Base-by-base conservation (phyloP, 2,797 vertebrate genomes). In the Capromys pilorides region DNA sequence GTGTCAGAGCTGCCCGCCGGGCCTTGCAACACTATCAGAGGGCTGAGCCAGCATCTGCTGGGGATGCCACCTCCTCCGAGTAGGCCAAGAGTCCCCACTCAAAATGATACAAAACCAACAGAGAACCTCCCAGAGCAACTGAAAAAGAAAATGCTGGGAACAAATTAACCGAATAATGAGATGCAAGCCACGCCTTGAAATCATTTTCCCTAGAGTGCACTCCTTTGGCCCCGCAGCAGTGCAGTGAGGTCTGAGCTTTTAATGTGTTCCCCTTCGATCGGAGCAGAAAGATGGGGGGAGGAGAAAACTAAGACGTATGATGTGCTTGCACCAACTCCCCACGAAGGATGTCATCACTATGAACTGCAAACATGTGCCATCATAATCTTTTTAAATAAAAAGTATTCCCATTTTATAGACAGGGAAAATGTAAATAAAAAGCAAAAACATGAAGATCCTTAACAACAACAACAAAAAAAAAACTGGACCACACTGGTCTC, bases 41-140 rank as follows among this genome's bases (percentile, higher is more conserved):
- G 41, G 45, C 19, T 28, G 1, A 7, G 22, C 67, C 62, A 8
- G 24, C 9, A 1, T n/a, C 77, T 6, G 0, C 5, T 2, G 57
- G 26, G 14, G 41, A 1, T 57, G 1, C 36, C 7, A 24, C 5
- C 39, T 28, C 39, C 24, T 21, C 67, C 67, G 4, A 69, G 67
- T 10, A 39, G 0, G 49, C 16, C 71, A 8, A 10, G 26, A 8
- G 7, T 10, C 10, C 57, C 36, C 9, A 7, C 19, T 66, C 64
- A 26, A 45, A 86, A 21, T 1, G 19, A 59, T 0, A 0, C 2
- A 31, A 82, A 45, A 22, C 5, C n/a, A 0, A 5, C 1, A 33
- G 28, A 61, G 67, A 6, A 4, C 1, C 84, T 62, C 24, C 59
- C 73, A 79, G n/a, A 45, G 41, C 22, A 7, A 24, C 24, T 14